These are phyloP conservation scores for Tribolium madens DNA, from an alignment of 1,140 invertebrate species.

Conservation along the genomic window DNA sequence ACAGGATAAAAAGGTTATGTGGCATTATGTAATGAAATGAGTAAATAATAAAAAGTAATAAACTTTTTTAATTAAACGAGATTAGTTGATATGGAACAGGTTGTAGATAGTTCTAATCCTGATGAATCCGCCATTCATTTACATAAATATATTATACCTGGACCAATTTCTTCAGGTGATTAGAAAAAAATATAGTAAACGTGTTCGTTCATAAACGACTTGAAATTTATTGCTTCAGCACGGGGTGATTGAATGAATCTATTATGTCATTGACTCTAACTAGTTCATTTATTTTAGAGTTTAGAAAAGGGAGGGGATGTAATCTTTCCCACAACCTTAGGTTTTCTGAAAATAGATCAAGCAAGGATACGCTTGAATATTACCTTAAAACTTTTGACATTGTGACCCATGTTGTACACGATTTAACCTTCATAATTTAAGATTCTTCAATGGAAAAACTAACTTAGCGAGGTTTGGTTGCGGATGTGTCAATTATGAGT, in stretches of 20 bases:
- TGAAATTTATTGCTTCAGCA: constrained; percentile 38
- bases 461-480: constrained; percentile 17
- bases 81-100: constrained; percentile 49
- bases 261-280: constrained; percentile 37
- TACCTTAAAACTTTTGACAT: constrained; percentile 36
- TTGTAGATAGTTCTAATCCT: constrained; percentile 52
- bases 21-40: constrained; percentile 18
- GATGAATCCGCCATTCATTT: constrained; percentile 39
- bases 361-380: constrained; percentile 4
- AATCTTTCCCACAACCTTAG: not conserved
- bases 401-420: constrained; percentile 16
- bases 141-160: constrained; percentile 31
- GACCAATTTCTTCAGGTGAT: constrained; percentile 40
- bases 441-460: constrained; percentile 23
- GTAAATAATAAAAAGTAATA: constrained; percentile 34
- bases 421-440: constrained; percentile 9
- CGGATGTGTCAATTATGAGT: constrained; percentile 16
- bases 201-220: constrained; percentile 37
- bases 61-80: constrained; percentile 43
- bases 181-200: constrained; percentile 44
- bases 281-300: constrained; percentile 24
- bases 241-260: constrained; percentile 33
- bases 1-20: not conserved
- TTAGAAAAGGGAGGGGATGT: constrained; percentile 5
- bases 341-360: constrained; percentile 29